Conservation (phyloP, 1,140 invertebrate genomes). For the Saccostrea glomerata region DNA sequence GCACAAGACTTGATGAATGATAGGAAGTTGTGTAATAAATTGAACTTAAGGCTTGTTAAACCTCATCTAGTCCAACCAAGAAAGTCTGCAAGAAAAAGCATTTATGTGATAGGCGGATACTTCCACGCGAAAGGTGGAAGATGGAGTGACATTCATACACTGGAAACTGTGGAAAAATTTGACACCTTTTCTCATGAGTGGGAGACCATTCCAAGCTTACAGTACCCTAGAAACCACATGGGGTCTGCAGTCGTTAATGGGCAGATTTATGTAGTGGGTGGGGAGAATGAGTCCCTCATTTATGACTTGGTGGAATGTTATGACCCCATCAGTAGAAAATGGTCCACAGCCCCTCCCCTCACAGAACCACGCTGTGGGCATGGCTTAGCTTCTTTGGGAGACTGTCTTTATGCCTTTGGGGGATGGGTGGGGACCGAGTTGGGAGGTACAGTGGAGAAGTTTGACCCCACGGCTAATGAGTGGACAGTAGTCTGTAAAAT, state of each 20-base stretch:
- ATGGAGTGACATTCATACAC: conserved; percentile 73
- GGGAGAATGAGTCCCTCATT: conserved; percentile 89
- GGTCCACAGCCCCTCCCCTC: conserved; percentile 86
- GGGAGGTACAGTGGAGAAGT: conserved; percentile 92
- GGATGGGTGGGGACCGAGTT: conserved; percentile 96
- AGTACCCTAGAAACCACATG: conserved; percentile 66
- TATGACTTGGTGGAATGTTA: conserved; percentile 92
- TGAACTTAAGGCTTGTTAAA: conserved; percentile 54
- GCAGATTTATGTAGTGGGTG: conserved; percentile 70
- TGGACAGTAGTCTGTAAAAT: conserved; percentile 89
- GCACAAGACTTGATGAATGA: conserved; percentile 62
- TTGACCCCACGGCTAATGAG: conserved; percentile 87
- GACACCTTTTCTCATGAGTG: conserved; percentile 67
- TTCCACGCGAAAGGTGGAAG: conserved; percentile 77
- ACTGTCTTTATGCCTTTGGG: conserved; percentile 91
- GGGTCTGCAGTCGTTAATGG: conserved; percentile 64
- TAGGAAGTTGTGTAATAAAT: conserved; percentile 54
- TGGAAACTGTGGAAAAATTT: conserved; percentile 67
- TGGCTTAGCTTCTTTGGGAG: conserved; percentile 90
- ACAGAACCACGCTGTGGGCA: conserved; percentile 91
- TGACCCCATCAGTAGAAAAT: conserved; percentile 85
- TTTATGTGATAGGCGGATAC: conserved; percentile 72
- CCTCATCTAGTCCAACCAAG: conserved; percentile 63
- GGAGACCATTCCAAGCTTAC: conserved; percentile 59
- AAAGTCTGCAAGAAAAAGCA: conserved; percentile 81